Evolutionary conservation across 2,888 invertebrate species (phyloP).

Genomic region (Hypselothyrea guttata): DNA sequence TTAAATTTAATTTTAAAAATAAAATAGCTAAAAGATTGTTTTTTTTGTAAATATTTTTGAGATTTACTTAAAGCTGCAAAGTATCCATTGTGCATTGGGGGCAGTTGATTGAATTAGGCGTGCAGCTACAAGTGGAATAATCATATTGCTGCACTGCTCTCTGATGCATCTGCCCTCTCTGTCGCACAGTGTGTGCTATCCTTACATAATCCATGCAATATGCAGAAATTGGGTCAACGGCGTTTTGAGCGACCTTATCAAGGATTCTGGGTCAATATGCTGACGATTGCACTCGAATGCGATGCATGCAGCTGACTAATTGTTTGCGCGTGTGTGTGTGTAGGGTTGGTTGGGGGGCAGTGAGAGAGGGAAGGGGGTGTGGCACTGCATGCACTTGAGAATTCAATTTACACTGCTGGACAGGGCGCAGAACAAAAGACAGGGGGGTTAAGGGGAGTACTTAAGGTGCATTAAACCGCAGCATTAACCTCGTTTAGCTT

Average conservation of each 20-base stretch:
- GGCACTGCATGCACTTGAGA: conserved; percentile 37
- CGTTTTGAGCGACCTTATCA: conserved; percentile 64
- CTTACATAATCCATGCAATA: conserved; percentile 49
- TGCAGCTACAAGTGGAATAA: conserved; percentile 29
- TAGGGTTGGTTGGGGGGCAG: conserved; percentile 5
- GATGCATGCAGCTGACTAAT: conserved; percentile 2
- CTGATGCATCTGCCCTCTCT: neutral
- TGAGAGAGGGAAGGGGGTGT: conserved; percentile 22
- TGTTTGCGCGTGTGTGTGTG: conserved; percentile 6
- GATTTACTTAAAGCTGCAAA: no score
- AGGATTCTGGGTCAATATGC: conserved; percentile 74
- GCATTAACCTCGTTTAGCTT: conserved; percentile 75
- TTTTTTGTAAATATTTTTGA: no score
- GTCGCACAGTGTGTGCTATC: neutral
- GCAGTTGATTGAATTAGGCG: conserved; percentile 14
- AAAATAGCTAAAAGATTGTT: no score
- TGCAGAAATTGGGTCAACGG: conserved; percentile 60
- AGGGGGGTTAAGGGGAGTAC: conserved; percentile 17
- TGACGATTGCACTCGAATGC: conserved; percentile 41
- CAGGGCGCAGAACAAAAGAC: conserved; percentile 15
- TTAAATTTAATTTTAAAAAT: no score
- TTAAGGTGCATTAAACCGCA: conserved; percentile 72
- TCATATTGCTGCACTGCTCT: conserved; percentile 8
- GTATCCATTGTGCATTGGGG: neutral
- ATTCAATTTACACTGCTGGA: conserved; percentile 34